Evolutionary conservation across 2,113 vertebrate species (phyloP).

Genomic region (Notarius quadriscutis): DNA sequence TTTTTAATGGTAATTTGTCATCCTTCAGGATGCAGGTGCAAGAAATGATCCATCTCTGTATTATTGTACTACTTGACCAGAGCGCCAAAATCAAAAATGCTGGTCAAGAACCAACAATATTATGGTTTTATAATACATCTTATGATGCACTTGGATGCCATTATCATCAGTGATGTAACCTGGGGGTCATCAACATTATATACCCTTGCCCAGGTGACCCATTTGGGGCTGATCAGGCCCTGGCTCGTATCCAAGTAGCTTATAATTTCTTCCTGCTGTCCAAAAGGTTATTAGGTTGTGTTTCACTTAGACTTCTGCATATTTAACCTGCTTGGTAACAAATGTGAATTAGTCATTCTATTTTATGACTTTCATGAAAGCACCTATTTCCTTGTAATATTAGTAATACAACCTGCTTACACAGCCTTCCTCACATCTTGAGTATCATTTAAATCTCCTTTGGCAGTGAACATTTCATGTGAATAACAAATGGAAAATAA

Average conservation of each 20-base stretch:
- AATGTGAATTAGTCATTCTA: constrained; percentile 14
- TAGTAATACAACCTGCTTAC: background rate
- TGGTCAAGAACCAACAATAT: background rate
- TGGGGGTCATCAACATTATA: background rate
- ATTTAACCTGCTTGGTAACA: background rate
- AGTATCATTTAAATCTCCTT: constrained; percentile 1
- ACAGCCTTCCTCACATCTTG: constrained; percentile 29
- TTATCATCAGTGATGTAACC: background rate
- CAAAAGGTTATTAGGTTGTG: background rate
- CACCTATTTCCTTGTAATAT: background rate
- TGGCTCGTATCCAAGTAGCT: background rate
- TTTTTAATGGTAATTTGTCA: background rate
- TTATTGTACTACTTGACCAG: background rate
- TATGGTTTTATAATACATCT: background rate
- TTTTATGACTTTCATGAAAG: background rate
- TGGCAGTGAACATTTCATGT: constrained; percentile 3
- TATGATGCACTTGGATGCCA: background rate
- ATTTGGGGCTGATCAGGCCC: background rate
- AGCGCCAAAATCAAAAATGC: background rate
- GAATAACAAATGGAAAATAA: background rate
- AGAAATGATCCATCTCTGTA: background rate
- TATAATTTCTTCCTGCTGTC: background rate
- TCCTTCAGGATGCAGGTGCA: background rate
- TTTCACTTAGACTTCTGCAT: background rate
- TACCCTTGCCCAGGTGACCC: background rate